Conservation (phyloP, 2,888 invertebrate genomes). For the Blastobasis lacticolella region DNA sequence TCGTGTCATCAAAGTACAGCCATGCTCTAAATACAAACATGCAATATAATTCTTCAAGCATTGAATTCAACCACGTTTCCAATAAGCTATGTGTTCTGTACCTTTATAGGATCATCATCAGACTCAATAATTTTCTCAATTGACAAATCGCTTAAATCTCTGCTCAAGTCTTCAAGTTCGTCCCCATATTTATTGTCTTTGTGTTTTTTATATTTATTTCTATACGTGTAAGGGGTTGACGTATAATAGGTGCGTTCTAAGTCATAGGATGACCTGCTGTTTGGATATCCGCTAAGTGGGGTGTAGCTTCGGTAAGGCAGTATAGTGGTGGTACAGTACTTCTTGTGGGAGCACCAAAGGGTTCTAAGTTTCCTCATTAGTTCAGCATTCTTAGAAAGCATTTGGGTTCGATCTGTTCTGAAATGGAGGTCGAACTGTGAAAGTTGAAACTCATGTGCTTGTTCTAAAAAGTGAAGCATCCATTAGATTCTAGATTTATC, state of each 20-base stretch:
- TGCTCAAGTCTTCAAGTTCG: conserved; percentile 42
- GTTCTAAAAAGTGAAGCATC: too few species aligned
- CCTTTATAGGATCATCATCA: conserved; percentile 59
- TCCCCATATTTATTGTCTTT: conserved; percentile 30
- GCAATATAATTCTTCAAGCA: too few species aligned
- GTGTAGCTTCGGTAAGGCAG: conserved; percentile 53
- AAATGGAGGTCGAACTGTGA: conserved; percentile 36
- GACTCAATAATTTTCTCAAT: conserved; percentile 56
- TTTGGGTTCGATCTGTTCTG: conserved; percentile 76
- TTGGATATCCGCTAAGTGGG: conserved; percentile 61
- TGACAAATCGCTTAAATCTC: conserved; percentile 55
- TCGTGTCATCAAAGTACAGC: too few species aligned
- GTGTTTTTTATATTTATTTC: conserved; percentile 42
- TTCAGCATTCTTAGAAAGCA: conserved; percentile 76
- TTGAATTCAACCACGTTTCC: too few species aligned
- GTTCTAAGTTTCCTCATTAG: conserved; percentile 76
- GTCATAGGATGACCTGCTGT: conserved; percentile 57
- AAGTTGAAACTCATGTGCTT: too few species aligned
- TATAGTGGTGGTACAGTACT: conserved; percentile 64
- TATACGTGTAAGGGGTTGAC: conserved; percentile 55
- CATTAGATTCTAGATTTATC: too few species aligned
- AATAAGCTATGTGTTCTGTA: conserved; percentile 22
- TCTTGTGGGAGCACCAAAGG: conserved; percentile 77
- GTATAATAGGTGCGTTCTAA: conserved; percentile 63
- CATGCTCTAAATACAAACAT: too few species aligned